A percentile compares a stretch with the other conserved stretches of the same genome.
Evolutionary conservation across 2,113 vertebrate species (phyloP).

Genomic region (Seriola quinqueradiata): DNA sequence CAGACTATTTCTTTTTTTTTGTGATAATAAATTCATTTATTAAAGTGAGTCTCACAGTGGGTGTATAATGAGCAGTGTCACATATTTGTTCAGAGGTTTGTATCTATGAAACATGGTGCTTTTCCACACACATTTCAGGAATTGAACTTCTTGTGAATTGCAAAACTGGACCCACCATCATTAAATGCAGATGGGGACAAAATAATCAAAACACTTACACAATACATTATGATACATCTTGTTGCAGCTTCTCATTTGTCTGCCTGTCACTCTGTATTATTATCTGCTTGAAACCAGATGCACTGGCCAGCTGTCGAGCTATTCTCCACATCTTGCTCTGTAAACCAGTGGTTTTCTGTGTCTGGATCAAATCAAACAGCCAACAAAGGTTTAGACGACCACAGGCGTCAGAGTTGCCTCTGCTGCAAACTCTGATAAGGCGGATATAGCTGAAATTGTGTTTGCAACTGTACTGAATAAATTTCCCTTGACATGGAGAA

Average conservation of each 20-base stretch:
- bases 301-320: neutral
- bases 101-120: neutral
- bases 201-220: neutral
- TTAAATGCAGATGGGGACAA: neutral
- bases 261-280: neutral
- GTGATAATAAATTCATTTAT: too few relatives aligned
- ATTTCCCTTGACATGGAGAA: constrained; percentile 5
- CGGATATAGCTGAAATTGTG: constrained; percentile 10
- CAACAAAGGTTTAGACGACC: constrained; percentile 15
- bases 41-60: too few relatives aligned
- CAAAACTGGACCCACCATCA: neutral
- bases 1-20: neutral
- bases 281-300: constrained; percentile 25
- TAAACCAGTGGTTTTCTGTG: neutral
- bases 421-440: constrained; percentile 40
- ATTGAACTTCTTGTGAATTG: too few relatives aligned
- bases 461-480: constrained; percentile 10
- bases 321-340: constrained; percentile 16
- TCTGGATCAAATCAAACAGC: constrained; percentile 32
- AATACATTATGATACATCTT: neutral
- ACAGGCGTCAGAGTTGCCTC: neutral
- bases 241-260: neutral
- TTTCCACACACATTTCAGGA: too few relatives aligned
- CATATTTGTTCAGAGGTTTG: too few relatives aligned
- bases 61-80: too few relatives aligned